Percentiles rank a stretch among this genome's conserved stretches.
Evolutionary conservation across 2,797 vertebrate genomes (phyloP).

Genomic region (Xenops minutus): DNA sequence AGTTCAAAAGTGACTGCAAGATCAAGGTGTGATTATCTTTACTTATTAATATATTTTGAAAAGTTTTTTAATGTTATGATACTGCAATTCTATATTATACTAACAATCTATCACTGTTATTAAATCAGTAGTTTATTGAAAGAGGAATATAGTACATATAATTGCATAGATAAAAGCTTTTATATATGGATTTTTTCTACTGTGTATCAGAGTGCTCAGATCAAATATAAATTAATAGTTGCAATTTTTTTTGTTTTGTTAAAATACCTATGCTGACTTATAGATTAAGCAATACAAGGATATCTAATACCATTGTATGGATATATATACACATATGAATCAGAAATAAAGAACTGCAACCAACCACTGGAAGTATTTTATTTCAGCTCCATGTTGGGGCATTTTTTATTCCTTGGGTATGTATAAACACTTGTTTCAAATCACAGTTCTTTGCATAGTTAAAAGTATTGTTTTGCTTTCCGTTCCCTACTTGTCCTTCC

Average conservation of each 20-base stretch:
- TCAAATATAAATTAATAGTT: conserved; percentile 46
- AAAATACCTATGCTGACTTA: conserved; percentile 47
- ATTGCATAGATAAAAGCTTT: conserved; percentile 71
- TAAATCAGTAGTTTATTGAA: conserved; percentile 51
- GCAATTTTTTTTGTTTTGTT: conserved; percentile 28
- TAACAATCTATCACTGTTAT: conserved; percentile 29
- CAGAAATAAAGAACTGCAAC: conserved; percentile 72
- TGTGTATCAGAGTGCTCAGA: conserved; percentile 59
- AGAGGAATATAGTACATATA: conserved; percentile 37
- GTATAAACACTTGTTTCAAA: neutral
- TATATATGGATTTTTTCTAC: conserved; percentile 74
- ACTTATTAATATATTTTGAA: conserved; percentile 35
- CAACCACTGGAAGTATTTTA: neutral
- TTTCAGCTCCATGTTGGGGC: neutral
- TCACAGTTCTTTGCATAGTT: neutral
- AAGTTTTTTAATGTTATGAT: conserved; percentile 40
- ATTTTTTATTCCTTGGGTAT: neutral
- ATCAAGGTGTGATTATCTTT: conserved; percentile 16
- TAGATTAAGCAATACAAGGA: conserved; percentile 66
- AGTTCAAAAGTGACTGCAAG: neutral
- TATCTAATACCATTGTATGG: conserved; percentile 57
- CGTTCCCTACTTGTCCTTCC: neutral
- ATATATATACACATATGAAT: conserved; percentile 27
- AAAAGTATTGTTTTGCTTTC: neutral
- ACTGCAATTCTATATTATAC: neutral